These are phyloP conservation scores for Megastigmus dorsalis DNA, from an alignment of 2,888 invertebrate species.

Conservation along the genomic window DNA sequence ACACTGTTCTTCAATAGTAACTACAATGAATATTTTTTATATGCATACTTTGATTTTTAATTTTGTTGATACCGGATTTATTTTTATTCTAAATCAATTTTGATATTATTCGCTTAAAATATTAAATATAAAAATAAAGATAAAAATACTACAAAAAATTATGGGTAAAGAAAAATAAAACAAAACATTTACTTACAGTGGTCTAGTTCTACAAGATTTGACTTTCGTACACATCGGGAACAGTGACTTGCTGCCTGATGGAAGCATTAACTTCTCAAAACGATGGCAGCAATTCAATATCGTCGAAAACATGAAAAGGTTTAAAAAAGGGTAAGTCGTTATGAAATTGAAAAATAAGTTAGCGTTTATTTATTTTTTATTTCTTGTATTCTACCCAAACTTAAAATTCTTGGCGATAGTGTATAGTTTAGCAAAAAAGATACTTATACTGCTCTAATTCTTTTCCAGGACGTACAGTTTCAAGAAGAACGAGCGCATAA, in stretches of 20 bases:
- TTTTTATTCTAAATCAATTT: no score
- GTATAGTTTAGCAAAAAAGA: neutral
- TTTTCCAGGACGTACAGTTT: conserved; percentile 89
- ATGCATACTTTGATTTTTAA: no score
- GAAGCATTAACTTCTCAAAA: conserved; percentile 95
- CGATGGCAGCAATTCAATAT: conserved; percentile 99
- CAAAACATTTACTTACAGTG: conserved; percentile 80
- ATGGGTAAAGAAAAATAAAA: no score
- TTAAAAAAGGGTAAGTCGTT: conserved; percentile 96
- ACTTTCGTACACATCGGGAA: conserved; percentile 99
- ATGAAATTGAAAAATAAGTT: neutral
- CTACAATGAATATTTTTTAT: no score
- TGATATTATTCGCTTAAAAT: no score
- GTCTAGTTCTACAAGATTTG: conserved; percentile 97
- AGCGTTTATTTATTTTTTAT: conserved; percentile 42
- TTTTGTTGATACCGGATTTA: no score
- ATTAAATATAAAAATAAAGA: no score
- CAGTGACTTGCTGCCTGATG: conserved; percentile 90
- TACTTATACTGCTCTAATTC: no score
- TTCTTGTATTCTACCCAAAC: conserved; percentile 66
- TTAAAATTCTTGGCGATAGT: no score
- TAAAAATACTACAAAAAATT: no score
- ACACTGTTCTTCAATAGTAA: no score
- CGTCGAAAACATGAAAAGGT: conserved; percentile 97
- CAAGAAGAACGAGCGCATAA: conserved; percentile 94